Conservation (phyloP, 2,797 vertebrate species). For the Loriculus beryllinus region DNA sequence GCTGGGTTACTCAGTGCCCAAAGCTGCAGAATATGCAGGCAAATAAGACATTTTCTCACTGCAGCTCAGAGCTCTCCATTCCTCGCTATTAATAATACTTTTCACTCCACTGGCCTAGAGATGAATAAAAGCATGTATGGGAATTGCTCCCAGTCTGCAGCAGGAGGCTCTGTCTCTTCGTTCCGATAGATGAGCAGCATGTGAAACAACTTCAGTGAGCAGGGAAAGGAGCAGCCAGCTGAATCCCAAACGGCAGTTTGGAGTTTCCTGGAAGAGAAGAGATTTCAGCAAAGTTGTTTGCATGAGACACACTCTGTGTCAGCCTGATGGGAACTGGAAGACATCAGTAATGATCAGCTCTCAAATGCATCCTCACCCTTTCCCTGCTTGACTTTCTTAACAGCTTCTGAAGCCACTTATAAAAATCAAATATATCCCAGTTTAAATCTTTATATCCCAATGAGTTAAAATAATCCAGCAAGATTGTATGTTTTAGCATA, state of each 20-base stretch:
- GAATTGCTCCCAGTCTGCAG: neutral
- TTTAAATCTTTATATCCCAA: neutral
- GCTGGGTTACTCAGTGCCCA: neutral
- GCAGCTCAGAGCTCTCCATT: neutral
- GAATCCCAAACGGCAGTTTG: neutral
- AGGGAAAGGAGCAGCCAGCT: neutral
- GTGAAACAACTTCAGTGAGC: neutral
- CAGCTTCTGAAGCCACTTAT: neutral
- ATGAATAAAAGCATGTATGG: rapidly evolving
- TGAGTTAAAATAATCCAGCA: neutral
- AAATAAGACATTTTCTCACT: neutral
- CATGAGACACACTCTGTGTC: neutral
- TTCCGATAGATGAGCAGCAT: neutral
- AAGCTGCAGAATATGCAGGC: neutral
- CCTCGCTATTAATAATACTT: neutral
- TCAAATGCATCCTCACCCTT: neutral
- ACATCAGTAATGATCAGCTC: neutral
- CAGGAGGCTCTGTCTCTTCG: neutral
- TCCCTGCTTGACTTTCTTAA: neutral
- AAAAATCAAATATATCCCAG: neutral
- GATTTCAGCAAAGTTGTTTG: neutral
- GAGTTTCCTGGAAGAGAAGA: slow-evolving; percentile 35
- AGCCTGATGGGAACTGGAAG: slow-evolving; percentile 47
- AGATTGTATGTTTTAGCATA: neutral
- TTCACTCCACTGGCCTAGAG: neutral